Conservation (phyloP, 2,113 vertebrate genomes). For the Pipa parva region DNA sequence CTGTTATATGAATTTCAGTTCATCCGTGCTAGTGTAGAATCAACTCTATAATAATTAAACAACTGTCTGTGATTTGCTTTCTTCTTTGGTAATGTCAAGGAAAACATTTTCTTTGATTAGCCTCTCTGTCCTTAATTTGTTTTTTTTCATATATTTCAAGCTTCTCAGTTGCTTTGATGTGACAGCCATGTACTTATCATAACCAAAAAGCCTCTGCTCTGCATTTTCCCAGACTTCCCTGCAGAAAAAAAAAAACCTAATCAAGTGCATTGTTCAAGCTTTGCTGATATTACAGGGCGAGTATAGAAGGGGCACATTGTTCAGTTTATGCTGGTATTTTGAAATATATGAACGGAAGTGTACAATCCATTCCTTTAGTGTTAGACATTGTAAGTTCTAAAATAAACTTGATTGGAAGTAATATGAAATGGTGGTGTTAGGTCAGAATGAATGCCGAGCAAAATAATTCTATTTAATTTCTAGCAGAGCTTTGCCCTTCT, state of each 20-base stretch:
- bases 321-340: conserved; percentile 18
- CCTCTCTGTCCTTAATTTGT: conserved; percentile 28
- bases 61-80: conserved; percentile 11
- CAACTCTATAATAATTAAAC: neutral
- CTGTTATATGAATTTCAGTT: conserved; percentile 5
- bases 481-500: too few relatives aligned
- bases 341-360: conserved; percentile 23
- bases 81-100: conserved; percentile 23
- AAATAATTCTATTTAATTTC: too few relatives aligned
- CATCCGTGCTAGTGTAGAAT: neutral
- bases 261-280: conserved; percentile 36
- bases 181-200: conserved; percentile 32
- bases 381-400: conserved; percentile 32
- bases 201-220: conserved; percentile 15
- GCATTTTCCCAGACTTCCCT: conserved; percentile 14
- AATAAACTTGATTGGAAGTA: conserved; percentile 24
- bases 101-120: conserved; percentile 28
- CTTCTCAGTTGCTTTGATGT: conserved; percentile 30
- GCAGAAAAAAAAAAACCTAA: conserved; percentile 25
- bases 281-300: conserved; percentile 32
- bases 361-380: conserved; percentile 13
- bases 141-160: conserved; percentile 2
- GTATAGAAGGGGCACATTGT: conserved; percentile 24
- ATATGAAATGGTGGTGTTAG: too few relatives aligned
- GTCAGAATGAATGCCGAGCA: too few relatives aligned